Percentiles rank a stretch among this genome's conserved stretches.
phyloP scores from a whole-genome alignment of 1,140 invertebrate genomes.

The Monochamus saltuarius region DNA sequence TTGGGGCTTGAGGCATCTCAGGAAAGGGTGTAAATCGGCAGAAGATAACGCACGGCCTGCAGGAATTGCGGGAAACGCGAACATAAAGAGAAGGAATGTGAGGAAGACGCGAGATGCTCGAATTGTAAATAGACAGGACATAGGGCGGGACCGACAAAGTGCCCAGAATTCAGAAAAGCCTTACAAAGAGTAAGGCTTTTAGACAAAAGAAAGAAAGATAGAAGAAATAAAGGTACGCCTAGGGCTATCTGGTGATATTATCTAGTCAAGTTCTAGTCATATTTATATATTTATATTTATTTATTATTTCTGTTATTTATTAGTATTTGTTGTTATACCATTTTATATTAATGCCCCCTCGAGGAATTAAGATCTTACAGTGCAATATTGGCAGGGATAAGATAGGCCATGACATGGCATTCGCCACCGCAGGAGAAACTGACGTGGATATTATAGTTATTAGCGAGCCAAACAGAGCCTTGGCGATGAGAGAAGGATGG shows the following conservation, averaged over 20 bases:
- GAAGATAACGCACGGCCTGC: too few relatives aligned
- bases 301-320: too few relatives aligned
- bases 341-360: too few relatives aligned
- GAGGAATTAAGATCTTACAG: neutral
- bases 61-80: constrained; percentile 15
- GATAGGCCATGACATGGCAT: neutral
- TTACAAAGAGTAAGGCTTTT: too few relatives aligned
- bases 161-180: constrained; percentile 11
- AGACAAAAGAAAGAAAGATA: neutral
- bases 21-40: too few relatives aligned
- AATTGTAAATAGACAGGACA: constrained; percentile 12
- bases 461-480: neutral
- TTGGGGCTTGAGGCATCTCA: too few relatives aligned
- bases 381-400: neutral
- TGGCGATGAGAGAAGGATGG: neutral
- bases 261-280: too few relatives aligned
- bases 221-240: neutral
- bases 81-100: constrained; percentile 12
- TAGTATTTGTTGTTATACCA: too few relatives aligned
- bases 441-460: neutral
- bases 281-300: too few relatives aligned
- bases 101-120: neutral
- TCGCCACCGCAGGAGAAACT: neutral
- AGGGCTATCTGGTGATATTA: too few relatives aligned
- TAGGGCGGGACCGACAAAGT: neutral